A percentile compares a stretch with the other conserved stretches of the same genome.
Evolutionary conservation across 2,888 invertebrate species (phyloP).

Genomic region (Lasioglossum leucozonium): DNA sequence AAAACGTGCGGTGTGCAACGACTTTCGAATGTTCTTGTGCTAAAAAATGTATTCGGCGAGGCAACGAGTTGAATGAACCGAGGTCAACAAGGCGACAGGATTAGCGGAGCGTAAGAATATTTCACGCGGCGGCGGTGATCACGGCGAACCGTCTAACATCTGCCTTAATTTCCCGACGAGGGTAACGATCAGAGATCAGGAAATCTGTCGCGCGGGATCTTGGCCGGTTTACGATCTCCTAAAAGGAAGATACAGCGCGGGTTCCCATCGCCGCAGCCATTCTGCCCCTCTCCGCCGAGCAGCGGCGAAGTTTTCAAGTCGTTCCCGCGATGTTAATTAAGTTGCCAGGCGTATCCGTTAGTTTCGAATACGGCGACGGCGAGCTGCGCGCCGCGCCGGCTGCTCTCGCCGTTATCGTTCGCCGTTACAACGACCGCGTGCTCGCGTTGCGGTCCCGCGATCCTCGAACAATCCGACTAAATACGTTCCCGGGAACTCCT

Average conservation of each 20-base stretch:
- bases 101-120: background rate
- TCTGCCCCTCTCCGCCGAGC: constrained; percentile 1
- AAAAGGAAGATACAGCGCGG: constrained; percentile 24
- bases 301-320: constrained; percentile 50
- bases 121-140: background rate
- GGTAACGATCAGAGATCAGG: constrained; percentile 18
- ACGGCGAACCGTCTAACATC: background rate
- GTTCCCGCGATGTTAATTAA: constrained; percentile 58
- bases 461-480: constrained; percentile 48
- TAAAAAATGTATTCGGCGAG: too few relatives aligned
- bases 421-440: constrained; percentile 46
- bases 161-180: background rate
- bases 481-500: background rate
- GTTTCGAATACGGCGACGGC: constrained; percentile 17
- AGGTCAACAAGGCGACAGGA: background rate
- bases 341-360: constrained; percentile 38
- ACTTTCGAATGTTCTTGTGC: too few relatives aligned
- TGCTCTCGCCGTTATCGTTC: constrained; percentile 58
- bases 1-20: too few relatives aligned
- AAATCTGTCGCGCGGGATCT: constrained; percentile 18
- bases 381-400: constrained; percentile 34
- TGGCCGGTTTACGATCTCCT: constrained; percentile 24
- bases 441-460: constrained; percentile 41
- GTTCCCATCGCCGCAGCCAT: constrained; percentile 3
- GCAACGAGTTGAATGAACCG: background rate